Base-by-base conservation (phyloP, 2,888 invertebrate genomes). In the Hipparchia semele region DNA sequence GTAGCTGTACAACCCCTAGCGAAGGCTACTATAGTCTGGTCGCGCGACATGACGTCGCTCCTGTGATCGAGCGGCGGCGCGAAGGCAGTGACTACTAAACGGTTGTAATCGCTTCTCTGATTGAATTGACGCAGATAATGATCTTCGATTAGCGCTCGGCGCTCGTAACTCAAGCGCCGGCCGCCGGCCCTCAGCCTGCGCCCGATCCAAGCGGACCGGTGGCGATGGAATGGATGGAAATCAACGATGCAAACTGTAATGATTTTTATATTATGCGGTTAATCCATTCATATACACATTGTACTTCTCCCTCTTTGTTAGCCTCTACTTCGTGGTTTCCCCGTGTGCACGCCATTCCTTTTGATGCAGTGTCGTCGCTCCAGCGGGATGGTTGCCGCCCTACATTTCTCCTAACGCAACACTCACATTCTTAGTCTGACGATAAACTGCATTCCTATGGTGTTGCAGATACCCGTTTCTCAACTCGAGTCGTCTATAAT, bases 41-140 rank as follows among this genome's bases (percentile, higher is more conserved):
- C 39, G 33, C 1, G 2, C 23, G 33, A 39, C 10, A 23, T 6
- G 2, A 0, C 7, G 12, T 39, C 59, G 59, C 59, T 10, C 12
- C 39, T 60, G 33, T 33, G 33, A 10, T 60, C 7, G 51, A 10
- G 49, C 10, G 9, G 13, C 5, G 23, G 58, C 51, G 66, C 65
- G 59, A 33, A 33, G 33, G 49, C 51, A 60, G 45, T 56, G 33
- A n/a, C 49, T 61, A 59, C 66, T 75, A 88, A 88, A 88, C 86
- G 85, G 83, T 88, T 88, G 88, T 88, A 91, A 92, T 91, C 86
- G 88, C 85, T 84, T 85, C 86, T 85, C 84, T 88, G 90, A 91
- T 92, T 89, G 89, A 90, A 89, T 88, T 86, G 83, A 80, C 74
- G 80, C 80, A 75, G 90, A 90, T 91, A 89, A 87, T 88, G 84